A percentile compares a stretch with the other conserved stretches of the same genome.
Conservation (phyloP, 2,888 invertebrate species). For the Agrochola lychnidis region DNA sequence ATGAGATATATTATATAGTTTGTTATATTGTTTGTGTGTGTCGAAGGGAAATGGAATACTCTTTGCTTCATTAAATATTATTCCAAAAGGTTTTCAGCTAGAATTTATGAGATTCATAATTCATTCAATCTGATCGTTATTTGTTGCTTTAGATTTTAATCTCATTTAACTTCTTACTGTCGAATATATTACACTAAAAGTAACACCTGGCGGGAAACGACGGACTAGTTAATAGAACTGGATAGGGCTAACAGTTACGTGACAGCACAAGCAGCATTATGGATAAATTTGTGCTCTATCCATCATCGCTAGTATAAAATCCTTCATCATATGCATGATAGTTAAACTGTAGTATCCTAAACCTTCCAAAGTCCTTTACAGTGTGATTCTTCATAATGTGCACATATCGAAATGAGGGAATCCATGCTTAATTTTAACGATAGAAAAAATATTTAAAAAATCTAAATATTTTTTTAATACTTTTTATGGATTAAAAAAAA, state of each 20-base stretch:
- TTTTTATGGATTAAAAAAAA: too few species aligned
- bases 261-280: background rate
- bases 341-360: background rate
- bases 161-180: background rate
- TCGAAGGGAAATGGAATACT: background rate
- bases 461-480: too few species aligned
- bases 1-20: background rate
- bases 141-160: background rate
- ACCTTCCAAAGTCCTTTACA: background rate
- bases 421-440: too few species aligned
- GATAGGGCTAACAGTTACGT: background rate
- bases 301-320: background rate
- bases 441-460: too few species aligned
- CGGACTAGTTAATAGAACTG: background rate
- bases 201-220: constrained; percentile 22
- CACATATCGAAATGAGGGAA: too few species aligned
- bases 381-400: too few species aligned
- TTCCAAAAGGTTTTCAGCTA: background rate
- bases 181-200: background rate
- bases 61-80: background rate
- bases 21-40: background rate
- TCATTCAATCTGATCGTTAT: background rate
- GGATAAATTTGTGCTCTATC: too few species aligned
- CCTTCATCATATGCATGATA: background rate
- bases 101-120: background rate